Evolutionary conservation across 1,140 invertebrate genomes (phyloP).

Genomic region (Coelopa frigida): DNA sequence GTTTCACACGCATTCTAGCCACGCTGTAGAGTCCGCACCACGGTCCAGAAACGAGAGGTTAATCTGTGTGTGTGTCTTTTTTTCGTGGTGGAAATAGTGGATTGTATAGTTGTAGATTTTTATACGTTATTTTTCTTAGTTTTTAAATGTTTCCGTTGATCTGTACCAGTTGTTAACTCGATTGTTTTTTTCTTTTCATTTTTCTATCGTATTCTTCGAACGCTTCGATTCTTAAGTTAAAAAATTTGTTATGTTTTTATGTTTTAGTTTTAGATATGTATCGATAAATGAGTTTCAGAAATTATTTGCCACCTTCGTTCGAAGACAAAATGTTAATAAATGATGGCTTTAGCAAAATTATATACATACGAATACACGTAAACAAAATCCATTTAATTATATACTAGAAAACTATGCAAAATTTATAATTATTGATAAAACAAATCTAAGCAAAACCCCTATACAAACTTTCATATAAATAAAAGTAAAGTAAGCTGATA

Average conservation of each 20-base stretch:
- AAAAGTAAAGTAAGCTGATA: background rate
- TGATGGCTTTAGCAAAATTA: conserved; percentile 2
- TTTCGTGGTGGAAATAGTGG: no score
- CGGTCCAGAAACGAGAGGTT: conserved; percentile 10
- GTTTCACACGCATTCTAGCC: conserved; percentile 86
- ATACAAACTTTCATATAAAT: background rate
- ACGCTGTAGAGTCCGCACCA: conserved; percentile 80
- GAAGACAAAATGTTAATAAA: background rate
- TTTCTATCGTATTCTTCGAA: conserved; percentile 4
- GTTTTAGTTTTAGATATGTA: background rate
- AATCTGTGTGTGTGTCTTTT: no score
- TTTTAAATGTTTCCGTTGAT: no score
- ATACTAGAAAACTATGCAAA: background rate
- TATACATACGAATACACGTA: conserved; percentile 1
- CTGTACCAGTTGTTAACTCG: no score
- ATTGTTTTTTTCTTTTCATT: background rate
- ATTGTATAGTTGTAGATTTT: no score
- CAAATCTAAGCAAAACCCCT: background rate
- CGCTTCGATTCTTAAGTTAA: conserved; percentile 2
- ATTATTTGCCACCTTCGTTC: background rate
- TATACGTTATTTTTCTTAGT: no score
- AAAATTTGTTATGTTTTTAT: conserved; percentile 1
- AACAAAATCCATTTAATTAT: conserved; percentile 3
- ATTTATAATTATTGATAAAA: background rate
- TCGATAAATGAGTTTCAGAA: conserved; percentile 1